Conservation (phyloP, 2,888 invertebrate genomes). For the Leucozona laternaria region DNA sequence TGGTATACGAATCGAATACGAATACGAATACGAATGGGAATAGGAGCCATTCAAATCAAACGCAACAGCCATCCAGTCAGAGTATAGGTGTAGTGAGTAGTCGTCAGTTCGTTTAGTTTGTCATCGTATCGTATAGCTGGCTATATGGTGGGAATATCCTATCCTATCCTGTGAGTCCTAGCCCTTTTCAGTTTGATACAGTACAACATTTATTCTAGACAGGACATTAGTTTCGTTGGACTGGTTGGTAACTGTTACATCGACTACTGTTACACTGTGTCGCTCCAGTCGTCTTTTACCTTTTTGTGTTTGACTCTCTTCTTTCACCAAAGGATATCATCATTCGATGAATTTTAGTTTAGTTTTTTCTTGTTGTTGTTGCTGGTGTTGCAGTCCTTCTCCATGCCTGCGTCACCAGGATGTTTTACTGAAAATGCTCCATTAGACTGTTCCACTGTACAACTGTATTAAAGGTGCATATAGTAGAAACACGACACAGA, state of each 20-base stretch:
- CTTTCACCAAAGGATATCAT: slow-evolving; percentile 57
- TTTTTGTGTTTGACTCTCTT: slow-evolving; percentile 9
- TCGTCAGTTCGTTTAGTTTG: slow-evolving; percentile 53
- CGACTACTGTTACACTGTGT: not conserved
- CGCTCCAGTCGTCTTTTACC: slow-evolving; percentile 21
- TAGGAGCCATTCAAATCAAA: slow-evolving; percentile 41
- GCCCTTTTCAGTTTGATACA: slow-evolving; percentile 23
- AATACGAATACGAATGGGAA: not conserved
- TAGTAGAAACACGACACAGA: slow-evolving; percentile 12
- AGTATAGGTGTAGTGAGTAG: not conserved
- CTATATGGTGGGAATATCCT: slow-evolving; percentile 16
- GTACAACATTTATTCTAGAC: slow-evolving; percentile 35
- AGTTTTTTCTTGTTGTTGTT: not conserved
- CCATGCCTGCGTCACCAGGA: slow-evolving; percentile 10
- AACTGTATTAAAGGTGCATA: slow-evolving; percentile 67
- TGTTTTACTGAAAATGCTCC: slow-evolving; percentile 51
- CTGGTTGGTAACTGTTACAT: not conserved
- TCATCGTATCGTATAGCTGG: slow-evolving; percentile 33
- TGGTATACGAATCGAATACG: too few relatives aligned
- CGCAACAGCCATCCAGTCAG: slow-evolving; percentile 50
- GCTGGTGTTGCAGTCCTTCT: not conserved
- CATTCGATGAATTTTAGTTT: slow-evolving; percentile 62
- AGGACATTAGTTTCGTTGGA: slow-evolving; percentile 35
- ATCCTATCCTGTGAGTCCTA: slow-evolving; percentile 21
- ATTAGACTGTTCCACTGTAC: slow-evolving; percentile 57